phyloP scores from a whole-genome alignment of 1,140 invertebrate genomes.

The Hycleus phaleratus region DNA sequence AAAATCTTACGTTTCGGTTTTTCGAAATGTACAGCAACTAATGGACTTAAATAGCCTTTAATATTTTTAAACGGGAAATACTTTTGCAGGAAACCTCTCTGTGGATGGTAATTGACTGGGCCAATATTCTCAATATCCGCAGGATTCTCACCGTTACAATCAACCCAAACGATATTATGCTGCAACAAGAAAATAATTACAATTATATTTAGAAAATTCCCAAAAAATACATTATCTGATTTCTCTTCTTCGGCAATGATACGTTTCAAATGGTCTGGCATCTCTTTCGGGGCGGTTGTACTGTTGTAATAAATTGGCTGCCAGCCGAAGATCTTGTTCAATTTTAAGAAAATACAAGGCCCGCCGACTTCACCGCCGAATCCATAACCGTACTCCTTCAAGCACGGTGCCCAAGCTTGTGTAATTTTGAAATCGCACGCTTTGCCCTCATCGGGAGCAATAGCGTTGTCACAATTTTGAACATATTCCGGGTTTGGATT shows the following conservation, averaged over 20 bases:
- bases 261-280: constrained; percentile 67
- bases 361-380: constrained; percentile 56
- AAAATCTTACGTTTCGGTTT: constrained; percentile 60
- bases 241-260: constrained; percentile 49
- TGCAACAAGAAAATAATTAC: constrained; percentile 34
- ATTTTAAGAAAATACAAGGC: constrained; percentile 76
- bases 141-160: constrained; percentile 83
- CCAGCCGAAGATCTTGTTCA: constrained; percentile 85
- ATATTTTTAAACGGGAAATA: constrained; percentile 77
- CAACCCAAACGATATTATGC: constrained; percentile 73
- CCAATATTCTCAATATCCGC: constrained; percentile 87
- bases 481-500: constrained; percentile 58
- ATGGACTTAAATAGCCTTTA: constrained; percentile 76
- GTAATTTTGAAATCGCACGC: constrained; percentile 65
- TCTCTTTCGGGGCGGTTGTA: constrained; percentile 54
- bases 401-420: constrained; percentile 56
- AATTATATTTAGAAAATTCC: not conserved
- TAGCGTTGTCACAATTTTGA: constrained; percentile 56
- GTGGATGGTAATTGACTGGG: constrained; percentile 69
- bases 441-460: constrained; percentile 53
- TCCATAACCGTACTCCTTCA: constrained; percentile 55
- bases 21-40: constrained; percentile 82
- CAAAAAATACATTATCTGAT: constrained; percentile 23
- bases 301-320: constrained; percentile 64
- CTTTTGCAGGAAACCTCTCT: constrained; percentile 65